Percentiles rank a stretch among this genome's conserved stretches.
Conservation (phyloP, 1,140 invertebrate genomes). For the Scaptomyza pallida region DNA sequence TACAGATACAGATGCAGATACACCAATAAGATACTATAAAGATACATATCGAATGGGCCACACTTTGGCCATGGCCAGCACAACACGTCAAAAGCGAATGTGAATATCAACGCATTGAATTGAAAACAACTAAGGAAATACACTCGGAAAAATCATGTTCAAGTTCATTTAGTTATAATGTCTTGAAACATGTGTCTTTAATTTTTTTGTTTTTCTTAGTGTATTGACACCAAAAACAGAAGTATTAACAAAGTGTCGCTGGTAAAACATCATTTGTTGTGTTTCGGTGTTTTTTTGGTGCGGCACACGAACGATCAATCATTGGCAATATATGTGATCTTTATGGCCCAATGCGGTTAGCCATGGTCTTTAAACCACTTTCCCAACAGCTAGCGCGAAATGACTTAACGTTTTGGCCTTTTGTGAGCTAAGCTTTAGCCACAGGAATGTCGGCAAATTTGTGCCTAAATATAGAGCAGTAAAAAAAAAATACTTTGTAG, state of each 20-base stretch:
- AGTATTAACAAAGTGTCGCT: slow-evolving; percentile 39
- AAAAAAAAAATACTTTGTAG: background rate
- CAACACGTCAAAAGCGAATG: slow-evolving; percentile 36
- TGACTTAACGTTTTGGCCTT: slow-evolving; percentile 27
- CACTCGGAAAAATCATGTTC: background rate
- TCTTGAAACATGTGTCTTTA: too few relatives aligned
- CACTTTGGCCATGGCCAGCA: slow-evolving; percentile 44
- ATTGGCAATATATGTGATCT: slow-evolving; percentile 44
- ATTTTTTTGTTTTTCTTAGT: background rate
- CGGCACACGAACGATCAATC: slow-evolving; percentile 72
- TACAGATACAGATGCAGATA: slow-evolving; percentile 40
- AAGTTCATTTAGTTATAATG: background rate
- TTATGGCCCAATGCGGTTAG: slow-evolving; percentile 35
- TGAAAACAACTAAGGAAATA: slow-evolving; percentile 22
- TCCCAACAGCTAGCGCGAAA: slow-evolving; percentile 17
- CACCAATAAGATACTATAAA: slow-evolving; percentile 15
- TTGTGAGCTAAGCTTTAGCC: slow-evolving; percentile 24
- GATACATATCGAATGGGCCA: slow-evolving; percentile 42
- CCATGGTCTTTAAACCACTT: slow-evolving; percentile 61
- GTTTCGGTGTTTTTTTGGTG: slow-evolving; percentile 47
- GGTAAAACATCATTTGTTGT: slow-evolving; percentile 24
- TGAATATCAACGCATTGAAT: slow-evolving; percentile 50
- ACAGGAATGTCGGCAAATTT: slow-evolving; percentile 54
- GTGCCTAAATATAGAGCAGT: slow-evolving; percentile 36
- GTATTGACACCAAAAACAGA: slow-evolving; percentile 16